Conservation (phyloP, 2,113 vertebrate genomes). For the Plecturocebus donacophilus region DNA sequence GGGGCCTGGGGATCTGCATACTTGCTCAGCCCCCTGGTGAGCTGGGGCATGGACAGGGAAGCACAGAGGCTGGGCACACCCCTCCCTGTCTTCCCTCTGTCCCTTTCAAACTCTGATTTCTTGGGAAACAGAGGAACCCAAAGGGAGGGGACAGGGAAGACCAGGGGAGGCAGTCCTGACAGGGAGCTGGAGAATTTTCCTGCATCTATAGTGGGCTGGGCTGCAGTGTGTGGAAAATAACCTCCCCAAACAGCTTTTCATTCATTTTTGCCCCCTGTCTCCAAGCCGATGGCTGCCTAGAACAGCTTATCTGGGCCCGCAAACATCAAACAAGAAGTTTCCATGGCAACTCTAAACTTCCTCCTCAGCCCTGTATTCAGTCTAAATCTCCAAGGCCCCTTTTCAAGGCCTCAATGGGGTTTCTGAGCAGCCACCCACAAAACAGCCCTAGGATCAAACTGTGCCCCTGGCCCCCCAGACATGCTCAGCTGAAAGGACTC, state of each 20-base stretch:
- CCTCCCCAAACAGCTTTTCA: not conserved
- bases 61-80: not conserved
- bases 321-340: slow-evolving; percentile 77
- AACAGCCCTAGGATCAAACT: not conserved
- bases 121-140: not conserved
- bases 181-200: not conserved
- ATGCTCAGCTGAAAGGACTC: not conserved
- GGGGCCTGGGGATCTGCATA: not conserved
- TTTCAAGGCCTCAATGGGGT: slow-evolving; percentile 20
- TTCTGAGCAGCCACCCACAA: slow-evolving; percentile 42
- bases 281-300: not conserved
- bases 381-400: slow-evolving; percentile 21
- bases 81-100: not conserved
- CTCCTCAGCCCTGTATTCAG: slow-evolving; percentile 56
- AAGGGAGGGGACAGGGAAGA: not conserved
- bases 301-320: slow-evolving; percentile 45
- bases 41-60: not conserved
- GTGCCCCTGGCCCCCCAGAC: not conserved
- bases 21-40: not conserved
- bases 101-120: not conserved
- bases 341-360: slow-evolving; percentile 78
- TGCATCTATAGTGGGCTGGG: not conserved
- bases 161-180: not conserved
- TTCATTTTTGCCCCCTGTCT: slow-evolving; percentile 16
- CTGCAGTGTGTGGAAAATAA: not conserved